Conservation (phyloP, 1,140 invertebrate genomes). For the Ridgeia piscesae region DNA sequence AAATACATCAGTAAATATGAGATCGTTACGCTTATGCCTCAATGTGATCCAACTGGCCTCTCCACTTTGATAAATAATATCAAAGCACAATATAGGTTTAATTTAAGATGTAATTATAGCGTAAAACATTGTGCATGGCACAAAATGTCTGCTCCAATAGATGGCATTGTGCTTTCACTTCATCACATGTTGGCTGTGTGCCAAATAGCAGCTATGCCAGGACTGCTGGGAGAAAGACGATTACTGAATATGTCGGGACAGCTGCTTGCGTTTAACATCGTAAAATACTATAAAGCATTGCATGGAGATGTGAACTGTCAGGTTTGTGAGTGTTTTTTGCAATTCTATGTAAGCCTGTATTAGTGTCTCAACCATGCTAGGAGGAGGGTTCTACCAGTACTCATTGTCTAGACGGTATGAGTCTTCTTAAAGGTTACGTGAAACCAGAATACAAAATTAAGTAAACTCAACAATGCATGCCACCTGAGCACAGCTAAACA, state of each 20-base stretch:
- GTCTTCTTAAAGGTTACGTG: too few species aligned
- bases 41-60: not conserved
- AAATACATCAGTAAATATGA: not conserved
- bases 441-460: too few species aligned
- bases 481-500: too few species aligned
- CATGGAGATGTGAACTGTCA: not conserved
- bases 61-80: not conserved
- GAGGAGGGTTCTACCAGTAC: not conserved
- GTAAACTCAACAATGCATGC: too few species aligned
- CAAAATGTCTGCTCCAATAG: not conserved
- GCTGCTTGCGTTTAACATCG: not conserved
- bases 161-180: not conserved
- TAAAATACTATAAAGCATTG: not conserved
- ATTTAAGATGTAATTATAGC: not conserved
- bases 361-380: not conserved
- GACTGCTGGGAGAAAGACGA: not conserved
- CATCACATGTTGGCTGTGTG: not conserved
- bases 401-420: too few species aligned
- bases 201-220: not conserved
- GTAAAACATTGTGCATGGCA: not conserved
- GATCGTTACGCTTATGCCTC: not conserved
- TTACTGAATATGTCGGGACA: not conserved
- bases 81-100: not conserved
- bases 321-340: not conserved
- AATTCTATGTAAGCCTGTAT: not conserved